Conservation (phyloP, 2,113 vertebrate species). For the Anser brachyrhynchus region DNA sequence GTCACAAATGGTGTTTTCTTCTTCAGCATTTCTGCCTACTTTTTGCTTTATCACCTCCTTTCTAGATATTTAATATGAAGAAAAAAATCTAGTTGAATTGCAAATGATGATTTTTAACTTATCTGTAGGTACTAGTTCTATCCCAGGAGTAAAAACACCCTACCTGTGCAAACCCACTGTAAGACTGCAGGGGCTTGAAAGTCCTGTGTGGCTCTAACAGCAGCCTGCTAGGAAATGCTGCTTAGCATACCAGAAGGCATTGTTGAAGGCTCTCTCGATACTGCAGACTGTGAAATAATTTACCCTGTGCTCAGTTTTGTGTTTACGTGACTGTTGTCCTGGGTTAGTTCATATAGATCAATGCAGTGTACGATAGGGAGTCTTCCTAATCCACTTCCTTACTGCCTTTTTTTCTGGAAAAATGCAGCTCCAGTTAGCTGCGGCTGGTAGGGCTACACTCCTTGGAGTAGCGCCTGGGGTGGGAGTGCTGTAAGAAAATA, state of each 20-base stretch:
- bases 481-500: background rate
- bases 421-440: background rate
- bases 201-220: background rate
- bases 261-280: background rate
- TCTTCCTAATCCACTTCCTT: background rate
- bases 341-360: background rate
- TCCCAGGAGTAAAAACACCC: background rate
- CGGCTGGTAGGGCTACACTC: background rate
- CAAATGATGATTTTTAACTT: background rate
- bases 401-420: background rate
- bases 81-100: background rate
- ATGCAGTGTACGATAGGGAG: background rate
- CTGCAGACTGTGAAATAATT: background rate
- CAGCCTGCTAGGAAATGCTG: background rate
- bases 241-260: background rate
- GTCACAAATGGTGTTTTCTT: background rate
- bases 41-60: background rate
- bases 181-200: background rate
- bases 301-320: background rate
- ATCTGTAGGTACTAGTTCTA: background rate
- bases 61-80: background rate
- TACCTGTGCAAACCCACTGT: background rate
- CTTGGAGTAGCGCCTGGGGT: fast-evolving
- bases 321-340: background rate
- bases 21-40: background rate